Percentiles rank a stretch among this genome's conserved stretches.
These are phyloP conservation scores for Tenthredo notha DNA, from an alignment of 2,888 invertebrate genomes.

Conservation along the genomic window DNA sequence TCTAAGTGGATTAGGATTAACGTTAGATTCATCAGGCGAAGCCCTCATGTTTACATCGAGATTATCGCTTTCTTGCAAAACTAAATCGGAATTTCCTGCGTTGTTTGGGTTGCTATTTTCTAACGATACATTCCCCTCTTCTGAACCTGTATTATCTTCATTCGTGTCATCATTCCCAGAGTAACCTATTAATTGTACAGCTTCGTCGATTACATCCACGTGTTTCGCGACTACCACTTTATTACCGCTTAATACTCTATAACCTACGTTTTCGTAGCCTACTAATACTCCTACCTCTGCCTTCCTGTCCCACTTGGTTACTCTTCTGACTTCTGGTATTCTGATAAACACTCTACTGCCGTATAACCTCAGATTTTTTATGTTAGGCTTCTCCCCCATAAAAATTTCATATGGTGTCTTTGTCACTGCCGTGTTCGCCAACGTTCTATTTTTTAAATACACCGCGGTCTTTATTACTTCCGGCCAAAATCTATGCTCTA, in stretches of 20 bases:
- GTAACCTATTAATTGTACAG: constrained; percentile 58
- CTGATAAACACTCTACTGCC: constrained; percentile 67
- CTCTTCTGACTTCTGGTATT: constrained; percentile 64
- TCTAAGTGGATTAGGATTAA: constrained; percentile 42
- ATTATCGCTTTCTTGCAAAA: too few relatives aligned
- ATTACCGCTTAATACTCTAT: constrained; percentile 64
- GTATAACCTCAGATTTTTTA: constrained; percentile 64
- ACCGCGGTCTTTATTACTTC: constrained; percentile 49
- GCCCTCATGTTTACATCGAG: too few relatives aligned
- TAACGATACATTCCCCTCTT: constrained; percentile 54
- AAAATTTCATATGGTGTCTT: constrained; percentile 66
- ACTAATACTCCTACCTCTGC: constrained; percentile 61
- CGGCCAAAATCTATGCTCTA: constrained; percentile 53
- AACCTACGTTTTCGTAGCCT: constrained; percentile 65
- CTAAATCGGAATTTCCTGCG: constrained; percentile 40
- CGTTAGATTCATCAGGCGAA: constrained; percentile 24
- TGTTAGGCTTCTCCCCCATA: constrained; percentile 66
- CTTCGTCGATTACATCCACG: constrained; percentile 64
- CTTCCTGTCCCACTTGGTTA: constrained; percentile 66
- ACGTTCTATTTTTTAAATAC: constrained; percentile 54
- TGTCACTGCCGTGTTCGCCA: constrained; percentile 57
- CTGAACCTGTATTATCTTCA: background rate
- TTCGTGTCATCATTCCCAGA: constrained; percentile 56
- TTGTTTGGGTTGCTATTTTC: constrained; percentile 50
- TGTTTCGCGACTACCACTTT: constrained; percentile 64